Base-by-base conservation (phyloP, 1,140 invertebrate genomes). In the Tenebrio molitor region DNA sequence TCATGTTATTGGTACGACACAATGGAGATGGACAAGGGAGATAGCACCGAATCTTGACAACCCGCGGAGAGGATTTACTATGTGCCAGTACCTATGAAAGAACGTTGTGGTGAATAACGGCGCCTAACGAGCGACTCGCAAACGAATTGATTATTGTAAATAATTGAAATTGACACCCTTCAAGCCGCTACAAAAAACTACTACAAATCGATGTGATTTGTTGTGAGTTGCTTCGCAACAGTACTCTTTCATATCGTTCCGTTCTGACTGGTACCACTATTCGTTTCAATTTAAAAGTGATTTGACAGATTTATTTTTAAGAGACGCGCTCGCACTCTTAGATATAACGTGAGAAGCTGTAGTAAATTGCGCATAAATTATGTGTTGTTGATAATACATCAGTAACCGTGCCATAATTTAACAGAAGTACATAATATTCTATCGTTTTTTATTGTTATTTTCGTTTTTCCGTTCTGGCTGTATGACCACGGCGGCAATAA, bases 1-100 rank as follows among this genome's bases (percentile, higher is more conserved):
- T 77, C 76, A 77, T 82, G 81, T 82, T 82, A 81, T 82, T 79
- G 81, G 76, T 79, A 79, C 76, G 78, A 79, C 79, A 82, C 79
- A 82, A 82, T 82, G 73, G 79, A 77, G 81, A 82, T 82, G 77
- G 79, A 82, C 81, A 82, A 23, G 75, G 63, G 19, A 74, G 81
- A 82, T 82, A 82, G 64, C 68, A 34, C 69, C 64, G 69, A 41
- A 72, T 71, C 75, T 71, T 39, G 75, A 75, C 65, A 68, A 71
- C 75, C 70, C 72, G 73, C 71, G 25, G 74, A 66, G 74, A 75
- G 44, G 34, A 72, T 75, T 75, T 71, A 75, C 63, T 50, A 67
- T 62, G 68, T 63, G 29, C 58, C 50, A 53, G 39, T 33, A 15
- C n/a, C 36, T 10, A 39, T 42, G 34, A 41, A 58, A 17, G 50